Evolutionary conservation across 2,797 vertebrate genomes (phyloP).

Genomic region (Anabas testudineus): DNA sequence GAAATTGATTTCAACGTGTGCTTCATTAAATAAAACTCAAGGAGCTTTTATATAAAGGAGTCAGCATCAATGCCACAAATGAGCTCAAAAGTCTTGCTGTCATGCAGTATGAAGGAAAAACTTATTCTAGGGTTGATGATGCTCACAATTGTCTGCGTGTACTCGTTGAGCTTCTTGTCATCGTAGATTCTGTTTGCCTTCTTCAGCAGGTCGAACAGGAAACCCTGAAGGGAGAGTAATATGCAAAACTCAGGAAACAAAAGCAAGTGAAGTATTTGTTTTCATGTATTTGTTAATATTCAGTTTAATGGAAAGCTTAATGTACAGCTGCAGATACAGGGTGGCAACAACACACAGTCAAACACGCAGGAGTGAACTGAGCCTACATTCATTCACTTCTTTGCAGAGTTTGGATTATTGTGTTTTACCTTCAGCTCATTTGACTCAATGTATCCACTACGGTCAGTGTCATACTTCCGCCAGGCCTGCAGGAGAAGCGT

Average conservation of each 20-base stretch:
- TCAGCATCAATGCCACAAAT: too few relatives aligned
- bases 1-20: too few relatives aligned
- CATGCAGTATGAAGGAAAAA: neutral
- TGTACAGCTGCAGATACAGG: neutral
- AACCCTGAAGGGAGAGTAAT: slow-evolving; percentile 84
- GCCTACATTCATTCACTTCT: neutral
- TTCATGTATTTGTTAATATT: neutral
- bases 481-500: slow-evolving; percentile 86
- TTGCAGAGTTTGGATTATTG: neutral
- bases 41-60: neutral
- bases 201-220: slow-evolving; percentile 95
- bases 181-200: slow-evolving; percentile 94
- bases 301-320: neutral
- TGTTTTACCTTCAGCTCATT: slow-evolving; percentile 95
- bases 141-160: slow-evolving; percentile 96
- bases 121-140: neutral
- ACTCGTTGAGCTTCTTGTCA: slow-evolving; percentile 94
- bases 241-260: neutral
- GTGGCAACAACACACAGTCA: too few relatives aligned
- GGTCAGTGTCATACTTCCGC: slow-evolving; percentile 94
- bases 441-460: slow-evolving; percentile 97
- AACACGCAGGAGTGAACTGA: too few relatives aligned
- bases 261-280: neutral
- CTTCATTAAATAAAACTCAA: too few relatives aligned
- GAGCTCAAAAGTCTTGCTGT: slow-evolving; percentile 3